These are phyloP conservation scores for Phaedon cochleariae DNA, from an alignment of 2,888 invertebrate species.

Conservation along the genomic window DNA sequence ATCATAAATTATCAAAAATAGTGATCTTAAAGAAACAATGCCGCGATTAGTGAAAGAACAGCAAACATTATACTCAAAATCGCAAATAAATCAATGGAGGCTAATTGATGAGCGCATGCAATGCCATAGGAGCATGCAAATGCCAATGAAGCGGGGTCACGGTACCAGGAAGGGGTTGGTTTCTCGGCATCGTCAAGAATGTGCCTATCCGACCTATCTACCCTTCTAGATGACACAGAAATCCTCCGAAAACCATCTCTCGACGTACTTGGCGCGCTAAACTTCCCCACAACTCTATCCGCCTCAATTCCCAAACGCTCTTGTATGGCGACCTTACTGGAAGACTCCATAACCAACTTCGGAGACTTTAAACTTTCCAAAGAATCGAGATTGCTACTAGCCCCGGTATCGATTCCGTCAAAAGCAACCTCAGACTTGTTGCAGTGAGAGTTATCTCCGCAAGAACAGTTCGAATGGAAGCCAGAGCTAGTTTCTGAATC, in stretches of 20 bases:
- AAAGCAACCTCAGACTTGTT: conserved; percentile 21
- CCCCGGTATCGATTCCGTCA: conserved; percentile 12
- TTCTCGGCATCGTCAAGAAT: conserved; percentile 44
- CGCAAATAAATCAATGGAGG: conserved; percentile 78
- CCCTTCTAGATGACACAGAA: not conserved
- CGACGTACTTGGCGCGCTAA: conserved; percentile 8
- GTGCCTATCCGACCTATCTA: conserved; percentile 38
- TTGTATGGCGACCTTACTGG: conserved; percentile 38
- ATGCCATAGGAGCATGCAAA: conserved; percentile 81
- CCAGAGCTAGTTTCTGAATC: conserved; percentile 41
- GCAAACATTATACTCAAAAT: conserved; percentile 79
- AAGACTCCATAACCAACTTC: conserved; percentile 54
- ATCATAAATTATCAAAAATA: too few relatives aligned
- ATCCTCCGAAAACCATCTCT: not conserved
- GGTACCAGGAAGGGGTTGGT: conserved; percentile 65
- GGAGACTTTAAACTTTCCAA: conserved; percentile 57
- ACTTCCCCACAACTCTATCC: conserved; percentile 36
- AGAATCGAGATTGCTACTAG: conserved; percentile 39
- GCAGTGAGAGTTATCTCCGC: conserved; percentile 30
- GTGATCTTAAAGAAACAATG: conserved; percentile 66
- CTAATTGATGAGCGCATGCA: conserved; percentile 75
- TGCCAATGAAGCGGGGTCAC: conserved; percentile 71
- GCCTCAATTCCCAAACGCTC: conserved; percentile 19
- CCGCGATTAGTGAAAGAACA: conserved; percentile 75
- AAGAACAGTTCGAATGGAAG: conserved; percentile 39